These are phyloP conservation scores for Eristalis intricaria DNA, from an alignment of 2,888 invertebrate species.

Conservation along the genomic window DNA sequence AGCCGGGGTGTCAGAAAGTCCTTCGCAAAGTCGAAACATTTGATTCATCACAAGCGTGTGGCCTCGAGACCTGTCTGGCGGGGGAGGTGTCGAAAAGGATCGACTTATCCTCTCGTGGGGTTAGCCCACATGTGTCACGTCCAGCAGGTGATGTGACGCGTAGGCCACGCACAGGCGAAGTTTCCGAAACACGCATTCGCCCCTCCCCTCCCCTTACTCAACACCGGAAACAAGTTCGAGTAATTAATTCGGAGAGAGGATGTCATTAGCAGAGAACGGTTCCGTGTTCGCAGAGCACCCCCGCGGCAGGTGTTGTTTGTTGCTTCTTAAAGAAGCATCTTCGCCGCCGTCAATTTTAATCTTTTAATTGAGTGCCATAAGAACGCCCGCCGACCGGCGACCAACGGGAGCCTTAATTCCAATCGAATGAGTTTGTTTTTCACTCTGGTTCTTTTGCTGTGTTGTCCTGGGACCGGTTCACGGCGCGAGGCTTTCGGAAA, in stretches of 20 bases:
- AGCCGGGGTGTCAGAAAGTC: neutral
- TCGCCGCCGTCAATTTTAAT: neutral
- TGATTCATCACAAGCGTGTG: neutral
- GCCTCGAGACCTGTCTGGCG: neutral
- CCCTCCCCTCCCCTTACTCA: too few species aligned
- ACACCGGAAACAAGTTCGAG: neutral
- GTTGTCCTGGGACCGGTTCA: neutral
- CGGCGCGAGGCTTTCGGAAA: neutral
- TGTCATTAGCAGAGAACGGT: neutral
- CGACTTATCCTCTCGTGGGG: neutral
- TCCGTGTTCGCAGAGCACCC: neutral
- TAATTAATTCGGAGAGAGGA: neutral
- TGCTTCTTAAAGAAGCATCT: neutral
- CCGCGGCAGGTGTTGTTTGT: neutral
- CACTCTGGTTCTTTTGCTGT: neutral
- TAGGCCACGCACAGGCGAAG: too few species aligned
- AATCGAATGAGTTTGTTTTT: neutral
- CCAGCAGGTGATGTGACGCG: neutral
- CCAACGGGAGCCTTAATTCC: neutral
- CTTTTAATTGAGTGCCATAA: slow-evolving; percentile 1
- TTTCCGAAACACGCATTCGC: neutral
- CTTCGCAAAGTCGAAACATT: neutral
- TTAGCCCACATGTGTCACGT: neutral
- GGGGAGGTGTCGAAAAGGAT: neutral
- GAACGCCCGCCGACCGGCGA: neutral